Percentiles rank a stretch among this genome's conserved stretches.
Evolutionary conservation across 1,140 invertebrate species (phyloP).

Genomic region (Argopecten irradians): DNA sequence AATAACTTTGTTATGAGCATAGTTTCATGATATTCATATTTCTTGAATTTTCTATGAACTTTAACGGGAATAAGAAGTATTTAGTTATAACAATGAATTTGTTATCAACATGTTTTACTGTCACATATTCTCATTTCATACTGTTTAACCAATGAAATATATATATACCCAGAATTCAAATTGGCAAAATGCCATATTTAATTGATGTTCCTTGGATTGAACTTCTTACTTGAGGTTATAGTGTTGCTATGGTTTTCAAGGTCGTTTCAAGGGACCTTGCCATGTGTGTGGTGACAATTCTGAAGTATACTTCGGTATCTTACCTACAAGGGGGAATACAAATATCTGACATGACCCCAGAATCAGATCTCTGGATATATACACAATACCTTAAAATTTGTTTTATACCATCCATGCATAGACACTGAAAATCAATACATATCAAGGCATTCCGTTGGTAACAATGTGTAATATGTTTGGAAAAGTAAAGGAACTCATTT

Average conservation of each 20-base stretch:
- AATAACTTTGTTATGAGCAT: no score
- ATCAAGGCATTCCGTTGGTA: background rate
- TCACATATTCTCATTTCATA: no score
- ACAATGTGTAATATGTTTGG: background rate
- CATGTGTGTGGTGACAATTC: background rate
- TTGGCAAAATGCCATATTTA: no score
- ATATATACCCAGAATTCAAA: no score
- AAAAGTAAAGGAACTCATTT: background rate
- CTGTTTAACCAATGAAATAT: no score
- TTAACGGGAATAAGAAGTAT: no score
- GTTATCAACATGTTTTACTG: no score
- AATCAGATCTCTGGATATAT: background rate
- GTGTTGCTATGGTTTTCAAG: background rate
- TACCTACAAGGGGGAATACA: background rate
- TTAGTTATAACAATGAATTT: no score
- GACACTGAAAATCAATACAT: background rate
- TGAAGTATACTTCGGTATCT: background rate
- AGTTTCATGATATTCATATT: no score
- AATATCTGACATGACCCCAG: background rate
- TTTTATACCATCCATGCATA: background rate
- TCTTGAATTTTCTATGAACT: no score
- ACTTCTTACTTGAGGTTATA: background rate
- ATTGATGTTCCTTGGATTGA: no score
- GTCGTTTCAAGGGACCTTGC: background rate
- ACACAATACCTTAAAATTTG: background rate